phyloP scores from a whole-genome alignment of 2,113 vertebrate species.

The Notiomystis cincta region DNA sequence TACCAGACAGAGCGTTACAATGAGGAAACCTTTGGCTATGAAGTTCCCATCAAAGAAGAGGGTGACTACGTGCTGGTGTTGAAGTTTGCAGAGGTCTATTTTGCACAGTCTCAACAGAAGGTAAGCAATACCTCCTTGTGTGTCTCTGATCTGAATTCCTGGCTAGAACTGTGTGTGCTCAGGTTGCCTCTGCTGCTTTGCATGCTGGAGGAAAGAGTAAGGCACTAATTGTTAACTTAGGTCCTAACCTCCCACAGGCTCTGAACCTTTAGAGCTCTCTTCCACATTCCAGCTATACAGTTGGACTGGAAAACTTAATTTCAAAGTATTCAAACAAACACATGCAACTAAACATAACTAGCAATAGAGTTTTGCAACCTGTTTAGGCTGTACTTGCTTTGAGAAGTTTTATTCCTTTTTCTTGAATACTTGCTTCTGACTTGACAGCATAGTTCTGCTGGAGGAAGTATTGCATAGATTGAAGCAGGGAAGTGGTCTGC shows the following conservation, averaged over 20 bases:
- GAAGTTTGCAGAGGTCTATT: slow-evolving; percentile 98
- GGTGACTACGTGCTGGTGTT: slow-evolving; percentile 94
- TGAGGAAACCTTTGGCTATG: slow-evolving; percentile 95
- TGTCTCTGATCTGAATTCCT: not conserved
- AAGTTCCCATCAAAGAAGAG: slow-evolving; percentile 92
- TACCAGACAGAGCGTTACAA: slow-evolving; percentile 98
- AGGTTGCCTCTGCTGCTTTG: not conserved
- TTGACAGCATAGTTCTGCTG: not conserved
- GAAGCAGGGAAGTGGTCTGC: not conserved
- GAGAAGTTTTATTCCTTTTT: not conserved
- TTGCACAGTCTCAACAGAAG: slow-evolving; percentile 98
- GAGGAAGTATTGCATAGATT: not conserved
- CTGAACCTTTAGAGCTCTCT: not conserved
- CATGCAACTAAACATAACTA: not conserved
- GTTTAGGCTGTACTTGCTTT: not conserved
- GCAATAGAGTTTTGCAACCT: not conserved
- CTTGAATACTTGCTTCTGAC: not conserved
- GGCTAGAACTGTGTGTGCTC: not conserved
- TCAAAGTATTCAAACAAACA: not conserved
- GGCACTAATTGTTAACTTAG: not conserved
- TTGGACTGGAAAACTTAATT: not conserved
- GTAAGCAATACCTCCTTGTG: slow-evolving; percentile 62
- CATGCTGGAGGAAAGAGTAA: not conserved
- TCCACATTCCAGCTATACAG: not conserved
- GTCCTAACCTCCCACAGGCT: not conserved